Evolutionary conservation across 1,140 invertebrate species (phyloP).

Genomic region (Magallana angulata): DNA sequence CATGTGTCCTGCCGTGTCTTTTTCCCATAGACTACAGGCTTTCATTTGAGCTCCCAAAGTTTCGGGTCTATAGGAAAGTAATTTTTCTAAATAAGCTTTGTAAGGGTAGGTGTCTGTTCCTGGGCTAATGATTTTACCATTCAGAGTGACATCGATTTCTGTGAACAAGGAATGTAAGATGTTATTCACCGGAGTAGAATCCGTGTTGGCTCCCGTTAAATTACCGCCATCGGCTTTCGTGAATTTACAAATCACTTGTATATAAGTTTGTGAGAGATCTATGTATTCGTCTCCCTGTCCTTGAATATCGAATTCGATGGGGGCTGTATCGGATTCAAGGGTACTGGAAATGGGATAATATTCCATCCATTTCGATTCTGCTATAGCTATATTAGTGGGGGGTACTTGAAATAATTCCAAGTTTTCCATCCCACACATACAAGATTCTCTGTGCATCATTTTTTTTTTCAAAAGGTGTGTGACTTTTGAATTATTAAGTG

Average conservation of each 20-base stretch:
- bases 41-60: neutral
- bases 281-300: conserved; percentile 3
- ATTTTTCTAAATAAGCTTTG: conserved; percentile 30
- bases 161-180: neutral
- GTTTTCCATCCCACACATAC: neutral
- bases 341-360: conserved; percentile 16
- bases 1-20: conserved; percentile 11
- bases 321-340: neutral
- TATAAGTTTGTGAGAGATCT: conserved; percentile 2
- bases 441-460: neutral
- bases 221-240: neutral
- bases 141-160: neutral
- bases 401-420: neutral
- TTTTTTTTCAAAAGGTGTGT: too few species aligned
- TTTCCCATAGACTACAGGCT: conserved; percentile 9
- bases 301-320: neutral
- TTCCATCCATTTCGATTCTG: neutral
- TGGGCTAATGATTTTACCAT: neutral
- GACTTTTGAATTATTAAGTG: too few species aligned
- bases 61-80: neutral
- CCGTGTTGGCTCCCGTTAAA: neutral
- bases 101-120: conserved; percentile 28
- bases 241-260: neutral
- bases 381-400: neutral
- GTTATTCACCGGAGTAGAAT: neutral